Evolutionary conservation across 2,797 vertebrate genomes (phyloP).

Genomic region (Tamandua tetradactyla): DNA sequence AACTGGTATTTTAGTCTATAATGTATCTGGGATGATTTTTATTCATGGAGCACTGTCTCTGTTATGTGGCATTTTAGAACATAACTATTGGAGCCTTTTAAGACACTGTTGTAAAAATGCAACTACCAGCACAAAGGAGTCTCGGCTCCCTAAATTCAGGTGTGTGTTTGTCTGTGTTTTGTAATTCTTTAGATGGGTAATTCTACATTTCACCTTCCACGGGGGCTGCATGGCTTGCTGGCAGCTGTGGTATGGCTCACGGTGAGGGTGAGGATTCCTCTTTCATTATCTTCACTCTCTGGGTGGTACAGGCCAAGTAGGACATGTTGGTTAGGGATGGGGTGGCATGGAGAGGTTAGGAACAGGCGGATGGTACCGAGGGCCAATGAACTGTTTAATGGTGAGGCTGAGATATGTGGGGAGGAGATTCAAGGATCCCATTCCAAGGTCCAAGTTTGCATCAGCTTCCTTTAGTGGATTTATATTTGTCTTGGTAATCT

Average conservation of each 20-base stretch:
- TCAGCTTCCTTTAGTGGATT: background rate
- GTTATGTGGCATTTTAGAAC: conserved; percentile 37
- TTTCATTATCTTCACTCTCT: background rate
- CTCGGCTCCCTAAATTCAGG: background rate
- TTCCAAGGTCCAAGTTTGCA: conserved; percentile 43
- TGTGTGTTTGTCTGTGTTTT: background rate
- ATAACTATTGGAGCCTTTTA: background rate
- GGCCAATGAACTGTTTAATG: background rate
- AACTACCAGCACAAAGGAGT: conserved; percentile 19
- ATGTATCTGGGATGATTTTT: background rate
- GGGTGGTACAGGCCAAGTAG: background rate
- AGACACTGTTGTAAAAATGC: conserved; percentile 51
- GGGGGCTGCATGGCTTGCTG: background rate
- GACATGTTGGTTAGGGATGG: background rate
- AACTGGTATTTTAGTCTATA: background rate
- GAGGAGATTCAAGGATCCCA: background rate
- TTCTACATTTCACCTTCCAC: background rate
- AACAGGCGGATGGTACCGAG: background rate
- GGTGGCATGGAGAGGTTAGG: background rate
- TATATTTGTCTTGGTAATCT: conserved; percentile 39
- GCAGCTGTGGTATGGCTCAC: background rate
- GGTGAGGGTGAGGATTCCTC: background rate
- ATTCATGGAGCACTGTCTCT: background rate
- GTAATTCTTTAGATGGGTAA: background rate
- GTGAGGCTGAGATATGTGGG: background rate